Conservation (phyloP, 2,113 vertebrate species). For the Dipodomys merriami region DNA sequence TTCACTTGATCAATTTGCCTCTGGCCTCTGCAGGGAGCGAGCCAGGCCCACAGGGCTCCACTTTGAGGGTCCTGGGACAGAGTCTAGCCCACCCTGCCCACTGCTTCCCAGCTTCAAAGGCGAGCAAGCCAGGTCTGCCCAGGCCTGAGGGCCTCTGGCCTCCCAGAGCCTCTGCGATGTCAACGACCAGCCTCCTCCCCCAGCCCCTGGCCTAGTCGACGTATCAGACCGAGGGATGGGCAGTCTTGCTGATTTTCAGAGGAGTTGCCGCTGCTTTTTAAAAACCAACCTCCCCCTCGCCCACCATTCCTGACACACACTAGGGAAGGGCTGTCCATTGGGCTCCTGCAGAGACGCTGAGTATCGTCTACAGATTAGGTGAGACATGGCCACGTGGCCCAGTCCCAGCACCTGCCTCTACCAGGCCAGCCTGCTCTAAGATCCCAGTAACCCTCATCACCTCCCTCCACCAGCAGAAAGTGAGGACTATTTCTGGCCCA, state of each 20-base stretch:
- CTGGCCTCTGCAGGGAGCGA: conserved; percentile 68
- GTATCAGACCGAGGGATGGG: conserved; percentile 69
- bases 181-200: conserved; percentile 67
- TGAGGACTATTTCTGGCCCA: not conserved
- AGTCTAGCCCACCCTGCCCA: conserved; percentile 75
- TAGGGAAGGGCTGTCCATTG: conserved; percentile 58
- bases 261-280: conserved; percentile 63
- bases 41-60: conserved; percentile 64
- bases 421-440: conserved; percentile 59
- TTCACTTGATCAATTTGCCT: conserved; percentile 79
- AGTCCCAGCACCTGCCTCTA: conserved; percentile 50
- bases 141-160: conserved; percentile 42
- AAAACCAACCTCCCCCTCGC: conserved; percentile 64
- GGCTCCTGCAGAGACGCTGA: conserved; percentile 47
- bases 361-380: conserved; percentile 47
- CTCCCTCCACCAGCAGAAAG: not conserved
- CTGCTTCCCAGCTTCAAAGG: conserved; percentile 68
- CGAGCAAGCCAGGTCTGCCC: conserved; percentile 66
- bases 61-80: conserved; percentile 71
- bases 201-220: conserved; percentile 66
- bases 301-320: conserved; percentile 65
- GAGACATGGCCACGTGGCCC: conserved; percentile 51
- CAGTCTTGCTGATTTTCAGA: conserved; percentile 62
- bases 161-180: conserved; percentile 16
- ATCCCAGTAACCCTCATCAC: conserved; percentile 20